Evolutionary conservation across 2,888 invertebrate genomes (phyloP), one percentile per base, ranked within the genome.

Genomic region (Xanthorhoe designata): DNA sequence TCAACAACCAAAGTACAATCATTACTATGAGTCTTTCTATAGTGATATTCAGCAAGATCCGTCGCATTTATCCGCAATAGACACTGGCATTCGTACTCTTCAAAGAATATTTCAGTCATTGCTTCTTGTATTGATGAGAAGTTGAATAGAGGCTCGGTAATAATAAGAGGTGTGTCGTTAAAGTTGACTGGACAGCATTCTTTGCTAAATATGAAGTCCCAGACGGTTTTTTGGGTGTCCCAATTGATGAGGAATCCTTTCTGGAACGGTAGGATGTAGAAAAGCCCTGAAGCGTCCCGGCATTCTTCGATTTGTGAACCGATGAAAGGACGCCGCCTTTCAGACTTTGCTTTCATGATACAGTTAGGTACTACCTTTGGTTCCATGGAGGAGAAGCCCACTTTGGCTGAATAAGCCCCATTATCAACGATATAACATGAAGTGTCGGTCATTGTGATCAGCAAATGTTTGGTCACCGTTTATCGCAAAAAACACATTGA

Each of bases 281-380:
- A 99, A 0, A 99, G 91, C 0, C 99, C 98, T 0, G 99, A 98
- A 0, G 98, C 96, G 85, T 99, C 99, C 29, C 98, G 95, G 83
- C 99, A 99, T 76, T 99, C 99, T 69, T 99, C 98, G 15, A 99
- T 96, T 93, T 99, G 99, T 0, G 92, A 89, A 78, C 97, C 99
- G 63, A 99, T 95, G 86, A 99, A 99, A 0, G 98, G 96, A 51
- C 99, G 95, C 9, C 99, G 96, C 61, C 98, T 94, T 88, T 99
- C 99, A 59, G 98, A 98, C 89, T 99, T 99, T 0, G 99, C 99
- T 94, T 99, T 99, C 95, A 98, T 98, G 32, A 99, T 97, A 81
- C 98, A 98, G 89, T 99, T 99, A 0, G 99, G 98, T 58, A 98
- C 94, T 15, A 97, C 83, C 79, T 95, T 96, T 6, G 98, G 96